phyloP scores from a whole-genome alignment of 2,888 invertebrate species.

The Patella caerulea region DNA sequence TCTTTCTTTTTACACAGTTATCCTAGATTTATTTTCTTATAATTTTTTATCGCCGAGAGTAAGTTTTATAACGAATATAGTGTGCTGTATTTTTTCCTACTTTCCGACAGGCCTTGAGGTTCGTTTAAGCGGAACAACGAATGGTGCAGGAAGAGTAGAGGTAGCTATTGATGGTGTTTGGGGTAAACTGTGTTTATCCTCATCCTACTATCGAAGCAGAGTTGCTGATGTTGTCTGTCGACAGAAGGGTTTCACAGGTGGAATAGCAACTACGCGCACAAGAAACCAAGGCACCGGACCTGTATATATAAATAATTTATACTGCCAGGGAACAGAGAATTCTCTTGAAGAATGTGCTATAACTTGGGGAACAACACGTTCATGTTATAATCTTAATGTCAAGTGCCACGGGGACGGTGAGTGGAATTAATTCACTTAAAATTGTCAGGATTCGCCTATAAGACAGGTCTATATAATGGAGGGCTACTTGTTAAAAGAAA shows the following conservation, averaged over 20 bases:
- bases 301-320: conserved; percentile 27
- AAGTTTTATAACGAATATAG: background rate
- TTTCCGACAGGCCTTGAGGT: conserved; percentile 18
- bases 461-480: too few species aligned
- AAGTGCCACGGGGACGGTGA: background rate
- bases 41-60: too few species aligned
- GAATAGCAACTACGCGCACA: background rate
- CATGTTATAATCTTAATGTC: background rate
- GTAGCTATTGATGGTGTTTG: conserved; percentile 14
- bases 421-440: background rate
- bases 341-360: conserved; percentile 28
- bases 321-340: conserved; percentile 28
- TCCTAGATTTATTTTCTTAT: too few species aligned
- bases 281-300: conserved; percentile 9
- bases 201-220: background rate
- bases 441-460: too few species aligned
- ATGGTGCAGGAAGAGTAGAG: conserved; percentile 15
- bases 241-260: conserved; percentile 70
- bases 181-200: conserved; percentile 12
- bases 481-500: too few species aligned
- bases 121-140: conserved; percentile 16
- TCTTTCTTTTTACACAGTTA: too few species aligned
- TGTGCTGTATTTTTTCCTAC: background rate
- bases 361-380: conserved; percentile 15
- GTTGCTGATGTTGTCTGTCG: conserved; percentile 19